Base-by-base conservation (phyloP, 1,140 invertebrate genomes). In the Bombus affinis region DNA sequence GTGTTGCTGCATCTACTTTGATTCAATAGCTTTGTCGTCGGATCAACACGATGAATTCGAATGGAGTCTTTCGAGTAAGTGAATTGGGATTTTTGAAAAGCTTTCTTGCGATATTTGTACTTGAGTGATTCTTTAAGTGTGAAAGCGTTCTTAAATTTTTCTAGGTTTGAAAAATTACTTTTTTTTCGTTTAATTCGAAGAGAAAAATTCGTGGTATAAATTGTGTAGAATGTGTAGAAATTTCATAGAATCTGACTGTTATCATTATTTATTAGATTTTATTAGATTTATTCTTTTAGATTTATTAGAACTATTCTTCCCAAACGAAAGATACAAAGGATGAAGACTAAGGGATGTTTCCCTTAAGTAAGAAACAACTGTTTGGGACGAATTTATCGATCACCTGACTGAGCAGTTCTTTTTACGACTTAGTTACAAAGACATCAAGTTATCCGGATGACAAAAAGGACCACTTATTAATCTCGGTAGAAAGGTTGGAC, bases 401-500 rank as follows among this genome's bases (percentile, higher is more conserved):
- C 39, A 65, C 18, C 28, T 78, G 39, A 25, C 59, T 18, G n/a
- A 25, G 25, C 3, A 22, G 39, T 66, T 65, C 10, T 44, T 39
- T 35, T 32, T 32, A 4, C 18, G 59, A 35, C 37, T 66, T 32
- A 28, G 59, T 35, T 32, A 42, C 28, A 15, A 9, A 78, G 57
- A 65, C 76, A 65, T 0, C 10, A 6, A 25, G 18, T 78, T 44
- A 66, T 35, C 1, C 37, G 76, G 59, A 12, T 62, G 76, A 78
- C n/a, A 78, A 78, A 87, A 81, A 81, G 57, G 77, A 28, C 13
- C 65, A 18, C 53, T 75, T 86, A 87, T 86, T 86, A 87, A 87
- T 87, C 85, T 86, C 65, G 25, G 42, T 57, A 72, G 65, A 75
- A 76, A 59, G 28, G 25, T 35, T 12, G 73, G 62, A n/a, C 35